These are phyloP conservation scores for Alethe diademata DNA, from an alignment of 2,113 vertebrate genomes.

Conservation along the genomic window DNA sequence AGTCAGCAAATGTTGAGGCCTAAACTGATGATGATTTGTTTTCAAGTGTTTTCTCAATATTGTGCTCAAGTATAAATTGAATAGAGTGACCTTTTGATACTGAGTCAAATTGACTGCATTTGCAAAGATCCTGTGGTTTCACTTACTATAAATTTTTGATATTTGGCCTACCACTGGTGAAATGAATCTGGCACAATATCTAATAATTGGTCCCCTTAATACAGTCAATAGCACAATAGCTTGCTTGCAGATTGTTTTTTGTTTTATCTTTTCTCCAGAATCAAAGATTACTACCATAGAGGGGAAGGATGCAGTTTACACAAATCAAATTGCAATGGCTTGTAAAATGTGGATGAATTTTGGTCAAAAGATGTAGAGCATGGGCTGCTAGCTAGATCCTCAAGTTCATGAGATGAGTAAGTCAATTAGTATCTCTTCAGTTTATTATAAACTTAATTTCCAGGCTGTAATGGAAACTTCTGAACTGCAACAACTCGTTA, in stretches of 20 bases:
- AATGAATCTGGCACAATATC: slow-evolving; percentile 49
- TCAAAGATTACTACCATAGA: slow-evolving; percentile 60
- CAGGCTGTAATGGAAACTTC: slow-evolving; percentile 67
- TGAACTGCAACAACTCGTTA: slow-evolving; percentile 68
- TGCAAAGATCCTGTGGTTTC: slow-evolving; percentile 85
- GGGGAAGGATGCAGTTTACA: slow-evolving; percentile 25
- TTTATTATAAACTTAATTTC: slow-evolving; percentile 74
- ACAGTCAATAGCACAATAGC: background rate
- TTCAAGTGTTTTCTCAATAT: slow-evolving; percentile 83
- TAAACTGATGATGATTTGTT: slow-evolving; percentile 82
- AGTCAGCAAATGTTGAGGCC: slow-evolving; percentile 77
- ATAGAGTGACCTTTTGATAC: slow-evolving; percentile 86
- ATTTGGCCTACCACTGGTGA: slow-evolving; percentile 43
- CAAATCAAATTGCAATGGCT: slow-evolving; percentile 48
- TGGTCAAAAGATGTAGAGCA: slow-evolving; percentile 23
- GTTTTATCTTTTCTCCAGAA: slow-evolving; percentile 29
- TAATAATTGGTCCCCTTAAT: slow-evolving; percentile 55
- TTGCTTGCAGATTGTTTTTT: slow-evolving; percentile 19
- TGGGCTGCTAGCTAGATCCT: slow-evolving; percentile 32
- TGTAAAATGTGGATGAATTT: slow-evolving; percentile 52
- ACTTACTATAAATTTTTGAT: slow-evolving; percentile 85
- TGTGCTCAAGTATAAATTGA: slow-evolving; percentile 84
- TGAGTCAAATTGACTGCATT: slow-evolving; percentile 86
- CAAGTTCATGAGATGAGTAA: slow-evolving; percentile 50
- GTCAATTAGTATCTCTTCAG: slow-evolving; percentile 66